These are phyloP conservation scores for Equus quagga DNA, from an alignment of 2,113 vertebrate genomes.

Conservation along the genomic window DNA sequence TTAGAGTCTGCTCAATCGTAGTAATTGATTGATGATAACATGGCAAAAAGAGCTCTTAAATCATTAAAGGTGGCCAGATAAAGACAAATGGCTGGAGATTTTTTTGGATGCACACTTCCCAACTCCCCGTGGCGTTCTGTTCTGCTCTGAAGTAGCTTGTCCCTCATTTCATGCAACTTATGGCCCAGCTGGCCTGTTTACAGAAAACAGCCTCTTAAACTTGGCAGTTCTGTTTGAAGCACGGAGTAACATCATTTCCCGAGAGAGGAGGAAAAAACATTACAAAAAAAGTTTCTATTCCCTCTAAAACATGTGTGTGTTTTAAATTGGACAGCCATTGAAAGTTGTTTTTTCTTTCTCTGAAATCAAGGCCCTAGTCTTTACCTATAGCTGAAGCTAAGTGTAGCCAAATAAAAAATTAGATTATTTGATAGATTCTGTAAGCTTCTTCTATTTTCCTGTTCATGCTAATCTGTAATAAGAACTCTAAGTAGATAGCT, in stretches of 20 bases:
- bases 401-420: background rate
- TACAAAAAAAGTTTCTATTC: conserved; percentile 78
- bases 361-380: conserved; percentile 75
- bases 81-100: conserved; percentile 80
- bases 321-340: conserved; percentile 73
- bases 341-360: conserved; percentile 75
- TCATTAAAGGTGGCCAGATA: conserved; percentile 84
- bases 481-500: conserved; percentile 65
- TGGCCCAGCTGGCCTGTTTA: conserved; percentile 78
- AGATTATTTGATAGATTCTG: conserved; percentile 32
- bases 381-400: conserved; percentile 61
- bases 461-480: conserved; percentile 72
- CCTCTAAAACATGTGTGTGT: conserved; percentile 56
- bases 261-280: conserved; percentile 78
- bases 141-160: conserved; percentile 48
- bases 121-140: conserved; percentile 71
- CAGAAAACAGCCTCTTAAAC: conserved; percentile 81
- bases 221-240: conserved; percentile 82
- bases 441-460: conserved; percentile 34
- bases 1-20: conserved; percentile 80
- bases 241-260: conserved; percentile 79
- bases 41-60: conserved; percentile 80
- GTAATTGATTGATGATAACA: conserved; percentile 87
- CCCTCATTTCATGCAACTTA: conserved; percentile 45
- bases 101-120: conserved; percentile 77